Evolutionary conservation across 2,888 invertebrate genomes (phyloP).

Genomic region (Synanthedon tipuliformis): DNA sequence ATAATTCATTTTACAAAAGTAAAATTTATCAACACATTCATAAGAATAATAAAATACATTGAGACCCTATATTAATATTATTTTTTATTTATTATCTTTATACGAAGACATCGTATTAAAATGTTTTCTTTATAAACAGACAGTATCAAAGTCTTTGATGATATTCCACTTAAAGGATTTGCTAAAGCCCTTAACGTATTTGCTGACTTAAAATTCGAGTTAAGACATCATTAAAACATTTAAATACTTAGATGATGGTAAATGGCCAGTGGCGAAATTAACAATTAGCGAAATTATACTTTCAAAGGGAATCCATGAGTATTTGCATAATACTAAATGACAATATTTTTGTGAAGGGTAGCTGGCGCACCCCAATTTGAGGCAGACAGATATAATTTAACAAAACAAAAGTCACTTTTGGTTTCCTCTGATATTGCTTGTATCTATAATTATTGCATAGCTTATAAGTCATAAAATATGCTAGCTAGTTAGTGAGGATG

Average conservation of each 20-base stretch:
- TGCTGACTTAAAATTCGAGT: not conserved
- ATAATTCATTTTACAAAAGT: no score
- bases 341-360: constrained; percentile 13
- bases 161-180: constrained; percentile 5
- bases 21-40: no score
- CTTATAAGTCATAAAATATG: no score
- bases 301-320: constrained; percentile 12
- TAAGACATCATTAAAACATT: not conserved
- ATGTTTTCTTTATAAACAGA: no score
- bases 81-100: no score
- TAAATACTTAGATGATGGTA: constrained; percentile 8
- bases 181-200: constrained; percentile 7
- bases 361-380: constrained; percentile 11
- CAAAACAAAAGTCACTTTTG: not conserved
- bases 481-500: no score
- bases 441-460: no score
- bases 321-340: constrained; percentile 18
- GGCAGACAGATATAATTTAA: not conserved
- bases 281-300: constrained; percentile 27
- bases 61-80: no score
- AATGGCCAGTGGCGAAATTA: constrained; percentile 19
- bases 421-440: not conserved
- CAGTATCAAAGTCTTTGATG: constrained; percentile 11
- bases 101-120: no score
- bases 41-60: no score